A percentile compares a stretch with the other conserved stretches of the same genome.
These are phyloP conservation scores for Dendrocincla tyrannina DNA, from an alignment of 2,797 vertebrate species.

Conservation along the genomic window DNA sequence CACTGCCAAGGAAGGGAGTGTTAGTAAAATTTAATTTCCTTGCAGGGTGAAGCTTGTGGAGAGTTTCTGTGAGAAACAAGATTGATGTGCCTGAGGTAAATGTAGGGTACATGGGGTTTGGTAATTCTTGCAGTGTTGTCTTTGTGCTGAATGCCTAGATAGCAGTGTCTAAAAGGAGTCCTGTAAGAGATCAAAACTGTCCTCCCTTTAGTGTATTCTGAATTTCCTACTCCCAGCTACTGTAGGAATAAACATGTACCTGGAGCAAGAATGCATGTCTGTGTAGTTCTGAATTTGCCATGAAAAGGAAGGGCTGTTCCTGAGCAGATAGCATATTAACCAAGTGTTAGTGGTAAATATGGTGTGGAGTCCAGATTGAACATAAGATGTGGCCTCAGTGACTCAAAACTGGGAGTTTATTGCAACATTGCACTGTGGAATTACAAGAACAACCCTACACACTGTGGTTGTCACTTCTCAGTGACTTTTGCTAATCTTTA, in stretches of 20 bases:
- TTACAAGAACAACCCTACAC: accelerated
- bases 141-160: not conserved
- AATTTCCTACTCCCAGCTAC: not conserved
- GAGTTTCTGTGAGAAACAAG: not conserved
- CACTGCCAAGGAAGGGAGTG: not conserved
- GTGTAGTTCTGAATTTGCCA: not conserved
- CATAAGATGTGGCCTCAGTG: not conserved
- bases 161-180: not conserved
- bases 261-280: not conserved
- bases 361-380: not conserved
- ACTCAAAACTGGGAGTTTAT: not conserved
- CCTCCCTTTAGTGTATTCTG: not conserved
- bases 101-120: not conserved
- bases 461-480: not conserved
- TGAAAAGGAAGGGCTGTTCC: not conserved
- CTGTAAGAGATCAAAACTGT: not conserved
- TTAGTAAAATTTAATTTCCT: not conserved
- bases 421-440: not conserved
- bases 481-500: not conserved
- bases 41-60: not conserved
- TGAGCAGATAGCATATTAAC: not conserved
- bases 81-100: not conserved
- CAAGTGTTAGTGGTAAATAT: not conserved
- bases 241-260: not conserved
- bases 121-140: not conserved